Conservation (phyloP, 2,113 vertebrate species). For the Rhipidura dahli region DNA sequence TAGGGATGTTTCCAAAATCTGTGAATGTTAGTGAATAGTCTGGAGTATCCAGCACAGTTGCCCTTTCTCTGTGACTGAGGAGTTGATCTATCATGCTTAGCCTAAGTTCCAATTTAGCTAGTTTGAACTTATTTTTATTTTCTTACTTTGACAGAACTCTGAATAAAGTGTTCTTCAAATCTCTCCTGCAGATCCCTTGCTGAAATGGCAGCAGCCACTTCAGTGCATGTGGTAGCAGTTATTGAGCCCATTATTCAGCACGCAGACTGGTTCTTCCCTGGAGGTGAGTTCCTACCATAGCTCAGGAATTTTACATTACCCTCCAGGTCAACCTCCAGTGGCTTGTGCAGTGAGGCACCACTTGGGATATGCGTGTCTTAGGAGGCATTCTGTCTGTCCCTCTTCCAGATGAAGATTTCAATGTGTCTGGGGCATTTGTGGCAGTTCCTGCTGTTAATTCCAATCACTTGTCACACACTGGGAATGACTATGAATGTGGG, state of each 20-base stretch:
- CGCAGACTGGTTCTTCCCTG: slow-evolving; percentile 97
- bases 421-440: slow-evolving; percentile 93
- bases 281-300: slow-evolving; percentile 73
- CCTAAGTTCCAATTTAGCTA: background rate
- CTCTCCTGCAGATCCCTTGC: slow-evolving; percentile 83
- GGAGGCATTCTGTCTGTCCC: background rate
- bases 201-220: slow-evolving; percentile 96
- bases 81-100: background rate
- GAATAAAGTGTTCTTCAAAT: background rate
- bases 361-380: background rate
- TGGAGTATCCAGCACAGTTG: background rate
- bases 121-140: background rate
- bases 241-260: slow-evolving; percentile 97
- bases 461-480: slow-evolving; percentile 79
- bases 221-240: slow-evolving; percentile 93
- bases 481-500: slow-evolving; percentile 79
- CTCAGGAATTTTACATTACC: background rate
- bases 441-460: slow-evolving; percentile 80
- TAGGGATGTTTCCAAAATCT: background rate
- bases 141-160: background rate
- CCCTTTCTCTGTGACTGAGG: background rate
- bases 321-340: background rate
- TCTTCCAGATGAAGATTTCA: slow-evolving; percentile 91
- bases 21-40: background rate
- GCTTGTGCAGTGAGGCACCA: background rate